phyloP scores from a whole-genome alignment of 1,140 invertebrate genomes.

The Coboldia fuscipes region DNA sequence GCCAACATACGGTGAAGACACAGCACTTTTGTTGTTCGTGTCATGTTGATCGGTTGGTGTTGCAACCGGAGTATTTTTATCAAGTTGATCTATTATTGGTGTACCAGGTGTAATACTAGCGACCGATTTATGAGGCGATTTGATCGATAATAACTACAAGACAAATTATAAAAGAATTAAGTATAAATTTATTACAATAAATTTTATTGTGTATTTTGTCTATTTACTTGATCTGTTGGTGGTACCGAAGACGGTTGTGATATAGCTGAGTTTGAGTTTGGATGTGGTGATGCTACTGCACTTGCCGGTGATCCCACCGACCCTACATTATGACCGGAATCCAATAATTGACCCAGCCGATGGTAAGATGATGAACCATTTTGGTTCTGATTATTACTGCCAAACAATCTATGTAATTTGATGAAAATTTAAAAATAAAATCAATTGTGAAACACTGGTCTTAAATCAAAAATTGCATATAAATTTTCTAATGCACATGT shows the following conservation, averaged over 20 bases:
- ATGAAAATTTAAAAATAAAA: too few relatives aligned
- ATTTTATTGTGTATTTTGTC: slow-evolving; percentile 6
- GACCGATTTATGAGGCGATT: slow-evolving; percentile 13
- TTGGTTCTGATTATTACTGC: too few relatives aligned
- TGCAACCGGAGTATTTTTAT: slow-evolving; percentile 20
- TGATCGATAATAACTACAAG: slow-evolving; percentile 3
- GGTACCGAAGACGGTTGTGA: slow-evolving; percentile 47
- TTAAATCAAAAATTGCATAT: too few relatives aligned
- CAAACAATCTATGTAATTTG: too few relatives aligned
- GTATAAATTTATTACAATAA: background rate
- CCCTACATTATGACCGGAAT: too few relatives aligned
- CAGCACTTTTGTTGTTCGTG: slow-evolving; percentile 11
- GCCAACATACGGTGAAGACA: slow-evolving; percentile 16
- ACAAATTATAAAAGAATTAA: background rate
- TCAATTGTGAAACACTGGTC: too few relatives aligned
- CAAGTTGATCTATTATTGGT: slow-evolving; percentile 17
- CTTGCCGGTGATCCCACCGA: slow-evolving; percentile 45
- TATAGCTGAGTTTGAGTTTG: slow-evolving; percentile 47
- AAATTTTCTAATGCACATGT: too few relatives aligned
- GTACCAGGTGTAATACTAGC: slow-evolving; percentile 19
- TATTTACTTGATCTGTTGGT: slow-evolving; percentile 39
- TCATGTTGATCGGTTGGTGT: slow-evolving; percentile 21
- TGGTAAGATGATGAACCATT: too few relatives aligned
- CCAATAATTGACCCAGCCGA: too few relatives aligned
- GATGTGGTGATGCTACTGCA: slow-evolving; percentile 56